Conservation (phyloP, 2,113 vertebrate genomes). For the Forbesichthys agassizii region DNA sequence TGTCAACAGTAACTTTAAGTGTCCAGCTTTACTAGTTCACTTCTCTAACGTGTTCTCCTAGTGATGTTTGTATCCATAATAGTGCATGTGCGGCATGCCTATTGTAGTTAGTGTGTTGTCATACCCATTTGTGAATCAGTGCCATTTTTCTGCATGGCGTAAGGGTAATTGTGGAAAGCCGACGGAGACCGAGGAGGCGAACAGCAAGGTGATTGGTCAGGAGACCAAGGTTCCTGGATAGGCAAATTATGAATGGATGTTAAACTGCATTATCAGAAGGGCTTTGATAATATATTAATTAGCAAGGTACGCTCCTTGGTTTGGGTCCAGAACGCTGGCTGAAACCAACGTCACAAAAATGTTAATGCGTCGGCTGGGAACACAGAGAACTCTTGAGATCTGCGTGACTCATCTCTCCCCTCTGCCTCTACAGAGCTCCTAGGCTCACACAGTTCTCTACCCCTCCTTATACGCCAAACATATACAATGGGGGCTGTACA, state of each 20-base stretch:
- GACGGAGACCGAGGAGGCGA: constrained; percentile 85
- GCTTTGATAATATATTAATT: no score
- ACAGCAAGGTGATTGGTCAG: constrained; percentile 77
- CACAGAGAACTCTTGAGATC: no score
- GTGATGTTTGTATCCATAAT: not conserved
- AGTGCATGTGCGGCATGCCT: not conserved
- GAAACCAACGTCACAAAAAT: no score
- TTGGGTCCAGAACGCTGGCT: no score
- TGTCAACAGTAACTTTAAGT: not conserved
- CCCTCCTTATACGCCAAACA: no score
- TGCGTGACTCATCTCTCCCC: no score
- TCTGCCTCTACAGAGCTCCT: no score
- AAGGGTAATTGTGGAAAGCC: constrained; percentile 79
- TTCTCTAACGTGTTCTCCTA: not conserved
- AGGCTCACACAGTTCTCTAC: no score
- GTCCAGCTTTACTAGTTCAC: not conserved
- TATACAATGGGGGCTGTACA: no score
- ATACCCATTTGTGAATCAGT: constrained; percentile 71
- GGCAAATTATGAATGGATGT: not conserved
- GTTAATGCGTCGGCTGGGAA: no score
- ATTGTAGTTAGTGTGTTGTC: not conserved
- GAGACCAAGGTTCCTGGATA: constrained; percentile 82
- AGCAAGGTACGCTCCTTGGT: no score
- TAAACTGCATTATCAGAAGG: not conserved
- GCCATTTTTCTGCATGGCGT: constrained; percentile 78